Conservation (phyloP, 2,797 vertebrate species). For the Sebastes reedi region DNA sequence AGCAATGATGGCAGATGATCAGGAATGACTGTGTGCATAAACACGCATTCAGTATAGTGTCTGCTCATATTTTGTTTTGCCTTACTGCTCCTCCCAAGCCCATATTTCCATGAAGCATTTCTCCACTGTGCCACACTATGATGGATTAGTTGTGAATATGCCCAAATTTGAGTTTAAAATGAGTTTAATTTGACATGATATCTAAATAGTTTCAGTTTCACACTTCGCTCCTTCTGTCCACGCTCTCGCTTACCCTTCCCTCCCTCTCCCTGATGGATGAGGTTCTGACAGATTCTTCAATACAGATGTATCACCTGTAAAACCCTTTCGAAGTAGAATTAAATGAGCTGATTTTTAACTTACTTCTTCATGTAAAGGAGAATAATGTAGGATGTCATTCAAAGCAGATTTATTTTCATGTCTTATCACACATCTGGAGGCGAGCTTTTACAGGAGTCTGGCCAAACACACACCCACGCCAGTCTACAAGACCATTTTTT, state of each 20-base stretch:
- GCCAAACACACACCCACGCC: neutral
- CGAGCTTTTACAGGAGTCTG: neutral
- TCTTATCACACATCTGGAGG: rapidly evolving
- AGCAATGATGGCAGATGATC: neutral
- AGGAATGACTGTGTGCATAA: neutral
- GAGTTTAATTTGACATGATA: neutral
- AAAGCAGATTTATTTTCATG: neutral
- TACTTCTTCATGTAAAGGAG: neutral
- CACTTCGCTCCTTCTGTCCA: too few relatives aligned
- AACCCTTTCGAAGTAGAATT: rapidly evolving
- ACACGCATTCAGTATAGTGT: too few relatives aligned
- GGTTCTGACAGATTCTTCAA: neutral
- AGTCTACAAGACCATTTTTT: neutral
- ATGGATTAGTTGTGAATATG: neutral
- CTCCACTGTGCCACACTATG: neutral
- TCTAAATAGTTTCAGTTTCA: neutral
- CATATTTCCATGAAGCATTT: neutral
- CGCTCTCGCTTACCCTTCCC: neutral
- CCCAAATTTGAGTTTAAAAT: neutral
- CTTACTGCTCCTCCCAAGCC: too few relatives aligned
- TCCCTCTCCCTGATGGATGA: neutral
- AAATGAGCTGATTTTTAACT: neutral
- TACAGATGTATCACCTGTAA: neutral
- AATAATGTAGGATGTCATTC: neutral
- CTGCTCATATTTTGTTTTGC: too few relatives aligned